These are phyloP conservation scores for Trichoplusia ni DNA, from an alignment of 1,140 invertebrate genomes.

Conservation along the genomic window DNA sequence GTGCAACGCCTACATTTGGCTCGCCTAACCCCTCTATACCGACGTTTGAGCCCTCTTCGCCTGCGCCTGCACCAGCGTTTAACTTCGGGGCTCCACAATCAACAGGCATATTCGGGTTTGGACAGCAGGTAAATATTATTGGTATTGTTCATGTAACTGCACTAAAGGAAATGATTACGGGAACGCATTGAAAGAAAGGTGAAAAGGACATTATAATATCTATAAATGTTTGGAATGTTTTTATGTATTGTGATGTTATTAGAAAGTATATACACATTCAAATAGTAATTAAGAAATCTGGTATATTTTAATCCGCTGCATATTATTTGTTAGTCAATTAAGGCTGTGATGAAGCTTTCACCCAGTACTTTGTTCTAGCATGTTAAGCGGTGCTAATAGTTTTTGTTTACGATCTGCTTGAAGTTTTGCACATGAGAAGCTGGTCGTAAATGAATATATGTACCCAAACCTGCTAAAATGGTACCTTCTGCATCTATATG, in stretches of 20 bases:
- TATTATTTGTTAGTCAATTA: too few species aligned
- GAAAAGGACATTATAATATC: background rate
- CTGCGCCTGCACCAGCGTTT: slow-evolving; percentile 49
- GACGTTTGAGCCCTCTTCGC: slow-evolving; percentile 46
- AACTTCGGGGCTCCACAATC: slow-evolving; percentile 51
- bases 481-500: background rate
- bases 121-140: slow-evolving; percentile 50
- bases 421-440: too few species aligned
- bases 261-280: too few species aligned
- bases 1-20: slow-evolving; percentile 49
- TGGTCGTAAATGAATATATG: background rate
- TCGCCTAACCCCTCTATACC: slow-evolving; percentile 44
- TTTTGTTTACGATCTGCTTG: too few species aligned
- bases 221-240: background rate
- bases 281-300: too few species aligned
- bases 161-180: background rate
- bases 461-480: background rate
- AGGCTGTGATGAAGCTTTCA: too few species aligned
- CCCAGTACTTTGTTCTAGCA: too few species aligned
- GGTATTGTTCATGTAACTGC: background rate
- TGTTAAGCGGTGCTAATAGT: too few species aligned
- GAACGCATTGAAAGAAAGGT: background rate
- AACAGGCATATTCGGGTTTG: slow-evolving; percentile 57
- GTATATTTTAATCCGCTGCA: too few species aligned
- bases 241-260: background rate